Evolutionary conservation across 2,113 vertebrate genomes (phyloP).

Genomic region (Zeus faber): DNA sequence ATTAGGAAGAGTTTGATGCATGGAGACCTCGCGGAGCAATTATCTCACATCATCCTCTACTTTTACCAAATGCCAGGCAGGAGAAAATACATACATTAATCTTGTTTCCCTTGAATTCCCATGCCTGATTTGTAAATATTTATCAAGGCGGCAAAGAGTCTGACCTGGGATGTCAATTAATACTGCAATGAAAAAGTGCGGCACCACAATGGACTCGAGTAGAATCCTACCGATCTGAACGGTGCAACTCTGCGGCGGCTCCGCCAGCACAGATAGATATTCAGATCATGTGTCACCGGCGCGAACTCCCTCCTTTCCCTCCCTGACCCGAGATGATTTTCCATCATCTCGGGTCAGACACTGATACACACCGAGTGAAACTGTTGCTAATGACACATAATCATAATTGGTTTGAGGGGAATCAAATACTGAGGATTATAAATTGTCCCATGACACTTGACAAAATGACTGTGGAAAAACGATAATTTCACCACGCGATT

Average conservation of each 20-base stretch:
- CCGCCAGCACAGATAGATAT: too few species aligned
- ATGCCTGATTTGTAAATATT: constrained; percentile 28
- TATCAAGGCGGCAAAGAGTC: constrained; percentile 11
- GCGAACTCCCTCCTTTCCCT: too few species aligned
- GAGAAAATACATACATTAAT: constrained; percentile 18
- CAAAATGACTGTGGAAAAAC: too few species aligned
- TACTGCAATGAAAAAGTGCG: constrained; percentile 28
- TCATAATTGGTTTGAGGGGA: too few species aligned
- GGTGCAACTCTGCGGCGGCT: constrained; percentile 52
- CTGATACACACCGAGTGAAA: too few species aligned
- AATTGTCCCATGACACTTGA: too few species aligned
- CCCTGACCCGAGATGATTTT: too few species aligned
- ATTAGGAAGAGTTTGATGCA: constrained; percentile 35
- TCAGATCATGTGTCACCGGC: too few species aligned
- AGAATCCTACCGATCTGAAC: constrained; percentile 27
- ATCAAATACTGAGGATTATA: too few species aligned
- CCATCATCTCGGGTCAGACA: too few species aligned
- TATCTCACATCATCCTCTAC: constrained; percentile 13
- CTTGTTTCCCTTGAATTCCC: constrained; percentile 18
- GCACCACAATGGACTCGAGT: constrained; percentile 27
- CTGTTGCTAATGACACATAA: too few species aligned
- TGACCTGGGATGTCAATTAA: constrained; percentile 29
- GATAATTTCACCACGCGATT: too few species aligned
- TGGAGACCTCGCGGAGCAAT: constrained; percentile 30
- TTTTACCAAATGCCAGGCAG: constrained; percentile 27